These are phyloP conservation scores for Alligator sinensis DNA, from an alignment of 2,113 vertebrate genomes.

Conservation along the genomic window DNA sequence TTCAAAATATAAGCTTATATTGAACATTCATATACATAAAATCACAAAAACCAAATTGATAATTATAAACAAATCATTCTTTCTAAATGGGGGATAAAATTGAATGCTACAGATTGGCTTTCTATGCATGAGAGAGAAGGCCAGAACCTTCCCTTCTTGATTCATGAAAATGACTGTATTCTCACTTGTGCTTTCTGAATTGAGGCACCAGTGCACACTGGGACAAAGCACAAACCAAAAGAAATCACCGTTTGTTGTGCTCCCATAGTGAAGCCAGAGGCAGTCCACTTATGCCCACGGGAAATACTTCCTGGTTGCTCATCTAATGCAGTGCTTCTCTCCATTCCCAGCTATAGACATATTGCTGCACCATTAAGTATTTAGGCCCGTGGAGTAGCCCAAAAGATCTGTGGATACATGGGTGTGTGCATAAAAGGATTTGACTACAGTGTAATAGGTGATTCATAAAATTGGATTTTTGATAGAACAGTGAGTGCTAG, in stretches of 20 bases:
- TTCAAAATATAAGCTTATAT: not conserved
- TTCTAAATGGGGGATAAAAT: not conserved
- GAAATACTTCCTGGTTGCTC: not conserved
- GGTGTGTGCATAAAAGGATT: not conserved
- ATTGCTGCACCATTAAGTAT: not conserved
- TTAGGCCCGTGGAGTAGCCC: not conserved
- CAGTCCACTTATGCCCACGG: not conserved
- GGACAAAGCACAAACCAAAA: not conserved
- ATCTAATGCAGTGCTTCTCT: not conserved
- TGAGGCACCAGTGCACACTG: not conserved
- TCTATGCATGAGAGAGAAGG: not conserved
- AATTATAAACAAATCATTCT: not conserved
- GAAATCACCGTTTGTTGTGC: not conserved
- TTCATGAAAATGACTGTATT: not conserved
- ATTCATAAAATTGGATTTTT: not conserved
- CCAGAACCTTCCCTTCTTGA: not conserved
- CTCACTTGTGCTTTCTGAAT: not conserved
- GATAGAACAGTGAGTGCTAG: not conserved
- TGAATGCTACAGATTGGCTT: not conserved
- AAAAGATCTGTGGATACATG: not conserved
- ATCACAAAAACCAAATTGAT: not conserved
- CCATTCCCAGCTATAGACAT: not conserved
- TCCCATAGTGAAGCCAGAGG: not conserved
- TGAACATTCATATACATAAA: not conserved
- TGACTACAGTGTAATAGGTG: not conserved